Evolutionary conservation across 1,140 invertebrate species (phyloP).

Genomic region (Pogonomyrmex californicus): DNA sequence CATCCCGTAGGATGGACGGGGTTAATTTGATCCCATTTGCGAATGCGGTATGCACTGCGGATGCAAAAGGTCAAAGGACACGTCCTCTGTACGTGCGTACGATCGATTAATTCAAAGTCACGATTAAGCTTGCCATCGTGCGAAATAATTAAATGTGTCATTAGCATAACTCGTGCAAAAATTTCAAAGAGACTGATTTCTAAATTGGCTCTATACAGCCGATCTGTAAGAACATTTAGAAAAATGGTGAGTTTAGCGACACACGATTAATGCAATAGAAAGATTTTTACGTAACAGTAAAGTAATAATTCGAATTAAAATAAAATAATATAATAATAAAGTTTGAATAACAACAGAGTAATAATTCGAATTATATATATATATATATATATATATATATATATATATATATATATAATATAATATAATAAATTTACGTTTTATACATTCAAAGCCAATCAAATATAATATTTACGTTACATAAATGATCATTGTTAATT

Average conservation of each 20-base stretch:
- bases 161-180: background rate
- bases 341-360: no score
- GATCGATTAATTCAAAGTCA: conserved; percentile 55
- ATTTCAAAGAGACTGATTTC: background rate
- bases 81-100: conserved; percentile 10
- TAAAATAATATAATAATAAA: background rate
- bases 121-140: conserved; percentile 34
- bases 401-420: no score
- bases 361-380: no score
- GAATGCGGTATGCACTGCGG: conserved; percentile 60
- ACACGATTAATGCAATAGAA: background rate
- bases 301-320: background rate
- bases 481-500: no score
- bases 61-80: conserved; percentile 60
- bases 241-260: background rate
- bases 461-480: no score
- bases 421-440: no score
- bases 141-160: conserved; percentile 50
- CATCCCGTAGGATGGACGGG: conserved; percentile 47
- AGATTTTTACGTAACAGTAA: background rate
- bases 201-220: background rate
- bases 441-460: no score
- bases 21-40: conserved; percentile 56
- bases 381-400: no score
- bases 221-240: background rate